Base-by-base conservation (phyloP, 2,888 invertebrate species). In the Cynaeus angustus region DNA sequence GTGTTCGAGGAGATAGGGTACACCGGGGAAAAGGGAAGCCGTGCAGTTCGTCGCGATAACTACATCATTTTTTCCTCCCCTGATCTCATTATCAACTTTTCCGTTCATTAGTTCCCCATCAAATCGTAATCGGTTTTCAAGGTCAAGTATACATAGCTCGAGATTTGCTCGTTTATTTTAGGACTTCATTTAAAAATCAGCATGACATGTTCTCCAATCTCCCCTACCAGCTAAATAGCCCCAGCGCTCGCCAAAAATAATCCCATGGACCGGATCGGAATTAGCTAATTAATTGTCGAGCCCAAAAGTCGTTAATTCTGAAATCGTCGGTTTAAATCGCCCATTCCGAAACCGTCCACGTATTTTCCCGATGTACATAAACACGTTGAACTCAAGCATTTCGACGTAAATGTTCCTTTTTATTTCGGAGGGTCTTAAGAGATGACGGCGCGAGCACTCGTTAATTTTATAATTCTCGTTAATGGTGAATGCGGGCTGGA, bases 401-500 rank as follows among this genome's bases (percentile, higher is more conserved):
- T 37, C 37, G 37, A 37, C 8, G n/a, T 37, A 37, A 37, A 37
- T n/a, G 37, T 37, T 37, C n/a, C 37, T 8, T 37, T 37, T 37
- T 37, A 37, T 37, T 37, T 37, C n/a, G 37, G 37, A 37, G 37
- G n/a, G 37, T n/a, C n/a, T 37, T 37, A 37, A 37, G 37, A 37
- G 37, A 37, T 37, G 37, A 37, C 37, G 37, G 37, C n/a, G 37
- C 6, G 16, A 46, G 43, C 14, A n/a, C 46, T 46, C 21, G 48
- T 50, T 50, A 50, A 50, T 50, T 50, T 50, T 50, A 50, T 50
- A 50, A 50, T 50, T 46, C 46, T 28, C n/a, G 26, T 10, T 50
- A 21, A 50, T 50, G 48, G 26, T 50, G 48, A 50, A 50, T 50
- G 48, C 48, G 48, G 48, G 48, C 48, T 50, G 48, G 12, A 50